A percentile compares a stretch with the other conserved stretches of the same genome.
Conservation (phyloP, 2,797 vertebrate species). For the Antennarius maculatus region DNA sequence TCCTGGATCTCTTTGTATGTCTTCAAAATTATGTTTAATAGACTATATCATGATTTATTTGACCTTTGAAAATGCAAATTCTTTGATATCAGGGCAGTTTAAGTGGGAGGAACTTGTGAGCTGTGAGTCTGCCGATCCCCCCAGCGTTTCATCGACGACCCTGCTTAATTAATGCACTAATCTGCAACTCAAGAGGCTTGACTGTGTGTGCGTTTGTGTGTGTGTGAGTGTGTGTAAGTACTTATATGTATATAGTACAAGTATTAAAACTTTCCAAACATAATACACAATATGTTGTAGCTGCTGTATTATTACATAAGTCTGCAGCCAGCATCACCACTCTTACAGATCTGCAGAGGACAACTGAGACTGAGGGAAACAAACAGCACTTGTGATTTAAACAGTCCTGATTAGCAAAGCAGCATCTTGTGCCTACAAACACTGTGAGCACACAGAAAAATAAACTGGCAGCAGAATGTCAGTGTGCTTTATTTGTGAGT, state of each 20-base stretch:
- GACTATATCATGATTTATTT: constrained; percentile 12
- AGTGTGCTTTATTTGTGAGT: constrained; percentile 6
- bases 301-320: neutral
- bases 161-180: constrained; percentile 10
- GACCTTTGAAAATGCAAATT: neutral
- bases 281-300: neutral
- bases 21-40: neutral
- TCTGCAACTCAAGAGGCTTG: constrained; percentile 14
- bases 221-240: neutral
- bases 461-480: constrained; percentile 6
- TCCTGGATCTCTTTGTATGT: neutral
- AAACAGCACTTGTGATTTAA: constrained; percentile 42
- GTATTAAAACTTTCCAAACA: neutral
- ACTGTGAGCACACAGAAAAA: constrained; percentile 36
- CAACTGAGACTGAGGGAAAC: constrained; percentile 5
- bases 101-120: constrained; percentile 17
- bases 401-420: constrained; percentile 35
- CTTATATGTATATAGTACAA: too few relatives aligned
- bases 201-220: neutral
- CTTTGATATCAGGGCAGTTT: neutral
- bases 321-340: neutral
- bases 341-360: neutral
- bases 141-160: constrained; percentile 5
- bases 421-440: constrained; percentile 45
- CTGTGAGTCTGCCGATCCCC: constrained; percentile 3